Evolutionary conservation across 2,888 invertebrate genomes (phyloP), one percentile per base, ranked within the genome.

Genomic region (Plagodis dolabraria): DNA sequence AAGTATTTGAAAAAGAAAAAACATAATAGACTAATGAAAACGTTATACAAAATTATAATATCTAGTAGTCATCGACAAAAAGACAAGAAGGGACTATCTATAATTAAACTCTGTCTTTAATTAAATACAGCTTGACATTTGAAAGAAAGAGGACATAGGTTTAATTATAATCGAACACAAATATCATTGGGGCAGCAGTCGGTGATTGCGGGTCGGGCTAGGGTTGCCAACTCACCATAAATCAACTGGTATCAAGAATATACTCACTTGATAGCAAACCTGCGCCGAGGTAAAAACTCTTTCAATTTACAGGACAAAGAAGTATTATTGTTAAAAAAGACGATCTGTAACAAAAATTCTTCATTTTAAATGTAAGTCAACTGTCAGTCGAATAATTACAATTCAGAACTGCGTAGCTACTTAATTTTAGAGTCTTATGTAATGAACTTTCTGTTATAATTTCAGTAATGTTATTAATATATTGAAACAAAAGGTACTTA

Each of bases 71-170:
- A 22, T 22, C 1, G 22, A 22, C 22, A 22, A 22, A 60, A 66
- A 59, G 63, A 69, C 59, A 63, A 68, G 65, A 68, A 62, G 67
- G 53, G 57, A 63, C 63, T 83, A 69, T 72, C 69, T 80, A 80
- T 77, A 80, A 80, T 80, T 80, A 80, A 74, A 77, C 73, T 63
- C 57, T 48, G 60, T 68, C 64, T 88, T 87, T 91, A 92, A 92
- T 92, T 92, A 90, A 88, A 90, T 80, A 86, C 86, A 86, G 87
- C 86, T 86, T 92, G 92, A 91, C 92, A 92, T 92, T 92, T 92
- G 82, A 87, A 87, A 89, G 87, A 90, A 92, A 80, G 87, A 89
- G 92, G 92, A 86, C 92, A 86, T 88, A 77, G 75, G 87, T 88
- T 88, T 89, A 89, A 89, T 88, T 89, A 86, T 88, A 88, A 85